These are phyloP conservation scores for Leptoteleia sp. DNA, from an alignment of 1,140 invertebrate species.

Conservation along the genomic window DNA sequence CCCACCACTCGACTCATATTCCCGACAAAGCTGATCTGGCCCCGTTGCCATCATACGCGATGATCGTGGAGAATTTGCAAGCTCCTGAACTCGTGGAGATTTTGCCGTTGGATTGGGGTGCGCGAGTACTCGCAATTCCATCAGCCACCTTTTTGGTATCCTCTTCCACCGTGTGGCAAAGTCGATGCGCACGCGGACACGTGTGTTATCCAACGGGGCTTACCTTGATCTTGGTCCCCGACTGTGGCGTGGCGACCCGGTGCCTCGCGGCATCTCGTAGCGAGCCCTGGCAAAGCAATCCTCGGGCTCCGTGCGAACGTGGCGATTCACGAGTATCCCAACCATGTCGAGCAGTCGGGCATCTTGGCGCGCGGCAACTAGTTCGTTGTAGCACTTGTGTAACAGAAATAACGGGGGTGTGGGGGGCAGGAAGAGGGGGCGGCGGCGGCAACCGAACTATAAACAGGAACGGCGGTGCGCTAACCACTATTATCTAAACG, in stretches of 20 bases:
- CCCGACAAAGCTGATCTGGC: too few relatives aligned
- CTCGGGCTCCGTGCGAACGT: background rate
- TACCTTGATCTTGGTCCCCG: slow-evolving; percentile 6
- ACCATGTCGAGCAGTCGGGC: slow-evolving; percentile 41
- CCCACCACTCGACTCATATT: too few relatives aligned
- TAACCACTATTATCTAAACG: slow-evolving; percentile 56
- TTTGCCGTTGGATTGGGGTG: too few relatives aligned
- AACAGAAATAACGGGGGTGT: slow-evolving; percentile 6
- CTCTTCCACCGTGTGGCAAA: too few relatives aligned
- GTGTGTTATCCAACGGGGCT: background rate
- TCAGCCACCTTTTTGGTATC: too few relatives aligned
- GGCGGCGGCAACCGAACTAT: too few relatives aligned
- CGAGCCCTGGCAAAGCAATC: slow-evolving; percentile 20
- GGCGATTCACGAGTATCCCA: slow-evolving; percentile 45
- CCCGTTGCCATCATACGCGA: too few relatives aligned
- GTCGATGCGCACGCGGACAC: background rate
- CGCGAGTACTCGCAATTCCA: too few relatives aligned
- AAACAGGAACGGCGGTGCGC: background rate
- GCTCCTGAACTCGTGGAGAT: too few relatives aligned
- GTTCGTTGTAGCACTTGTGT: slow-evolving; percentile 32
- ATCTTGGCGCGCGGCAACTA: slow-evolving; percentile 37
- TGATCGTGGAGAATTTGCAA: too few relatives aligned
- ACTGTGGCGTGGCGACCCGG: background rate
- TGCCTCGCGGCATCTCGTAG: slow-evolving; percentile 21
- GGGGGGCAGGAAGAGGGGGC: too few relatives aligned